A percentile compares a stretch with the other conserved stretches of the same genome.
phyloP scores from a whole-genome alignment of 2,888 invertebrate genomes.

The Tuta absoluta region DNA sequence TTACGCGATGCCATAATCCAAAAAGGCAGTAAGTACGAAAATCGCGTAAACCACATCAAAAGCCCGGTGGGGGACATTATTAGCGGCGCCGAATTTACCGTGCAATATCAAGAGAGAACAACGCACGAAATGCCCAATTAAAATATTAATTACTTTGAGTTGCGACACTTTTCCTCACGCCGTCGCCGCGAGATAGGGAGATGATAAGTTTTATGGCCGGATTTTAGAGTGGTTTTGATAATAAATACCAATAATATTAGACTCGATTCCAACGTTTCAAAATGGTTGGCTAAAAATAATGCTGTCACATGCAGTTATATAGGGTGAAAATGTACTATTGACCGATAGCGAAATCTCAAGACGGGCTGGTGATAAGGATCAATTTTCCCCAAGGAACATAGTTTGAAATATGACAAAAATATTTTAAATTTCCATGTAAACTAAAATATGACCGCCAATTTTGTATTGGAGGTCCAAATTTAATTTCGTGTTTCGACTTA shows the following conservation, averaged over 20 bases:
- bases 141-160: slow-evolving; percentile 80
- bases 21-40: slow-evolving; percentile 32
- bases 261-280: no score
- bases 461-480: no score
- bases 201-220: slow-evolving; percentile 33
- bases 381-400: no score
- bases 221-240: slow-evolving; percentile 31
- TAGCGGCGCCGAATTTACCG: slow-evolving; percentile 73
- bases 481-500: no score
- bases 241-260: slow-evolving; percentile 21
- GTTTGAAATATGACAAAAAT: no score
- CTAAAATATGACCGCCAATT: no score
- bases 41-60: slow-evolving; percentile 31
- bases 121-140: slow-evolving; percentile 79
- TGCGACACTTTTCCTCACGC: slow-evolving; percentile 48
- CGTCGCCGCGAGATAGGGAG: slow-evolving; percentile 51
- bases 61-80: slow-evolving; percentile 56
- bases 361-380: no score
- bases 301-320: no score
- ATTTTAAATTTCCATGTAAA: no score
- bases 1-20: slow-evolving; percentile 23
- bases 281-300: no score
- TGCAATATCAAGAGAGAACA: slow-evolving; percentile 76
- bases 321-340: no score
- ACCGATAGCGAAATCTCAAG: no score